These are phyloP conservation scores for Drosophila orena DNA, from an alignment of 1,140 invertebrate species.

Conservation along the genomic window DNA sequence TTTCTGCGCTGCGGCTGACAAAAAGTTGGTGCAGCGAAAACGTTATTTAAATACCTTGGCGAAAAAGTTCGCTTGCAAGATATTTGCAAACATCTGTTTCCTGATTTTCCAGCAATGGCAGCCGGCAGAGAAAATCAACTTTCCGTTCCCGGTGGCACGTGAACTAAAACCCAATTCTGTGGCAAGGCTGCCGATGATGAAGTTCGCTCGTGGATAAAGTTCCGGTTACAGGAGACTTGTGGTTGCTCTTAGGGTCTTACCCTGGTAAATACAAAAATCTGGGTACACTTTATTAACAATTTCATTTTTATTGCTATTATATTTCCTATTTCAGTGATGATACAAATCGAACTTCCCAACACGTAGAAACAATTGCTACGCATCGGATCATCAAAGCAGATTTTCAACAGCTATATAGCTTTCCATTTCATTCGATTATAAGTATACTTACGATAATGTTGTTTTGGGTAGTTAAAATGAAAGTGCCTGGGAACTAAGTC, in stretches of 20 bases:
- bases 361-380: not conserved
- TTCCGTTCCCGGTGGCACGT: conserved; percentile 49
- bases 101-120: conserved; percentile 36
- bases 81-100: conserved; percentile 82
- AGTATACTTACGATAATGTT: not conserved
- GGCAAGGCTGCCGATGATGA: conserved; percentile 53
- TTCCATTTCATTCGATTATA: not conserved
- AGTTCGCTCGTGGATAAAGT: conserved; percentile 29
- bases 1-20: conserved; percentile 51
- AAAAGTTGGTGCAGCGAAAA: conserved; percentile 70
- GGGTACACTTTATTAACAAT: not conserved
- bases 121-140: conserved; percentile 46
- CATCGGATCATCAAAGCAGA: not conserved
- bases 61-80: conserved; percentile 73
- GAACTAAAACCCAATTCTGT: conserved; percentile 51
- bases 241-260: conserved; percentile 9
- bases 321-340: not conserved
- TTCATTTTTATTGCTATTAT: not conserved
- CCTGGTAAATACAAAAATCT: not conserved
- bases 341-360: too few relatives aligned
- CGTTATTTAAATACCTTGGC: conserved; percentile 79
- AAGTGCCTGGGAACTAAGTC: not conserved
- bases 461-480: not conserved
- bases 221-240: not conserved
- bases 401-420: not conserved